Base-by-base conservation (phyloP, 1,140 invertebrate species). In the Spodoptera frugiperda region DNA sequence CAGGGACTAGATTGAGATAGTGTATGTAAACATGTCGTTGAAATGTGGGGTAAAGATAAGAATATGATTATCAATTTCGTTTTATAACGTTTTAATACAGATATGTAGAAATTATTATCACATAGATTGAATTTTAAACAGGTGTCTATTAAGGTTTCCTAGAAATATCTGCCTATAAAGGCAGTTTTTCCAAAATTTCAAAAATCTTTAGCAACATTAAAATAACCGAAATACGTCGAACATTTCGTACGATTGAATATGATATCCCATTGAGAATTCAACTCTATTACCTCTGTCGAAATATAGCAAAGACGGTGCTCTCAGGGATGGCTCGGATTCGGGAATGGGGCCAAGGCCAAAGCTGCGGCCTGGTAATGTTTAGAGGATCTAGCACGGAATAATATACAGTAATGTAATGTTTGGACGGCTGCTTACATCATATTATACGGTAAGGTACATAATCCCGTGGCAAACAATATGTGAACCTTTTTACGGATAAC, bases 311-410 rank as follows among this genome's bases (percentile, higher is more conserved):
- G 44, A 39, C 65, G 48, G 72, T 70, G 14, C 70, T 44, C 44
- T 70, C 44, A 44, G 53, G 44, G 75, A 68, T 68, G 65, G 44
- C 63, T 49, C 25, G 44, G 57, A 59, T 21, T 72, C 15, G 44
- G 72, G 51, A 77, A 77, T 14, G 33, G 30, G 75, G 75, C 53
- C 75, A 77, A 77, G 75, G 75, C 46, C 65, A 59, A 14, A 15
- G 8, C n/a, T 55, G 39, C 54, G 54, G 17, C 44, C 46, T 30
- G 71, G 55, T 55, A 48, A 19, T 59, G 55, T 59, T 73, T 48
- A 73, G 54, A 8, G 67, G 54, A 59, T 73, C 44, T 59, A 61
- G 44, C 44, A 21, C 17, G 33, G 71, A 14, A 73, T 73, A 48
- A 59, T 48, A n/a, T 39, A 46, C 39, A 48, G 46, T 49, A 67